These are phyloP conservation scores for Cerceris ruficornis DNA, from an alignment of 2,888 invertebrate genomes.

Conservation along the genomic window DNA sequence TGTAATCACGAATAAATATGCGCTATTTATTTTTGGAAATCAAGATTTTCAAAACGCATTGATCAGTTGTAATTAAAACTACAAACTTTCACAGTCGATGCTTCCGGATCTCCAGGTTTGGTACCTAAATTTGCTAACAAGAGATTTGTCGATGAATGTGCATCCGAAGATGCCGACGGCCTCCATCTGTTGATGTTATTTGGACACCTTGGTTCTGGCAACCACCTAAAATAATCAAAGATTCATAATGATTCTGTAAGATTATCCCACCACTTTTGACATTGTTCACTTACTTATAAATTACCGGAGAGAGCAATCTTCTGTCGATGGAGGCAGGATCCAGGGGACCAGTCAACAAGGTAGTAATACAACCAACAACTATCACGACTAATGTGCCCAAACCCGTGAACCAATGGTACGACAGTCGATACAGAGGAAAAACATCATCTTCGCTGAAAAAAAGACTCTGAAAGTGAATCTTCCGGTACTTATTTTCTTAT, in stretches of 20 bases:
- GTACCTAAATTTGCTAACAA: conserved; percentile 45
- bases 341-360: conserved; percentile 84
- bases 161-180: conserved; percentile 30
- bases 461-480: conserved; percentile 2
- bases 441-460: conserved; percentile 81
- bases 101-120: conserved; percentile 29
- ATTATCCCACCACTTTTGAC: background rate
- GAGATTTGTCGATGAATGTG: conserved; percentile 45
- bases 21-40: too few species aligned
- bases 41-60: too few species aligned
- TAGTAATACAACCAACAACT: conserved; percentile 86
- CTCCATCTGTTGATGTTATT: conserved; percentile 43
- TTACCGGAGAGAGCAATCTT: conserved; percentile 85
- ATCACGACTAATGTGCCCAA: conserved; percentile 87
- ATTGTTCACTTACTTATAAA: conserved; percentile 81
- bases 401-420: conserved; percentile 92
- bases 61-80: background rate
- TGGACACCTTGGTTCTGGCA: conserved; percentile 66
- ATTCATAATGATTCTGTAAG: background rate
- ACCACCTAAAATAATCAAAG: conserved; percentile 61
- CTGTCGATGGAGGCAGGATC: conserved; percentile 83
- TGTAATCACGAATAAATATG: too few species aligned
- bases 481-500: background rate
- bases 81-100: conserved; percentile 15
- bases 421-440: conserved; percentile 89